Base-by-base conservation (phyloP, 1,140 invertebrate genomes). In the Augochlora pura region DNA sequence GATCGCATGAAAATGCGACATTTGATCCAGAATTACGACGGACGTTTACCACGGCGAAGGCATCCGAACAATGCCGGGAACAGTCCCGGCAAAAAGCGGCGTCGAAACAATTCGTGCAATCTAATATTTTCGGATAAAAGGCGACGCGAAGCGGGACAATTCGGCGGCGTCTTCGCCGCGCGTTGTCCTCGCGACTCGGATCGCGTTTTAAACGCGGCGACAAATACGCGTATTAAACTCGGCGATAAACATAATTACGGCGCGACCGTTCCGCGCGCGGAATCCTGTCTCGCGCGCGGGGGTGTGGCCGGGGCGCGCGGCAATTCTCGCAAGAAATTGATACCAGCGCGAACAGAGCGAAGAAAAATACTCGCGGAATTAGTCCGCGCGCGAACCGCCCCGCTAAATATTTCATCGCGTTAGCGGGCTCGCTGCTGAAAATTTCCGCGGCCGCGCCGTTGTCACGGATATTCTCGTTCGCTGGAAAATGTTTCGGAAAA, bases 161-260 rank as follows among this genome's bases (percentile, higher is more conserved):
- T 14, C 3, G 2, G 21, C 23, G 38, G 52, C 38, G 32, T 32
- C 32, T 32, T 74, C 9, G 42, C 42, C 42, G 1, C 42, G 42
- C 32, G 32, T 4, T 4, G 32, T 4, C 1, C 1, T 4, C 32
- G 42, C 8, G 8, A 54, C 62, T 74, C 10, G 63, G 66, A 59
- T 67, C 46, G 14, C 32, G 63, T 23, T 67, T 75, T 67, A 57
- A 42, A 38, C 46, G 16, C 49, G 63, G 7, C 57, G 73, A 75
- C 66, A 75, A 75, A 75, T 67, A 67, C 54, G 73, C 57, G 57
- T 75, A 67, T 67, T 75, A 75, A 67, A 42, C 63, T 54, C 38
- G 49, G 49, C 46, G 73, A 75, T 75, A 59, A 67, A 75, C 73
- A 67, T 75, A 67, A 75, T 67, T 75, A 74, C 46, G 9, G 27